These are phyloP conservation scores for Chloebia gouldiae DNA, from an alignment of 2,113 vertebrate genomes.

Conservation along the genomic window DNA sequence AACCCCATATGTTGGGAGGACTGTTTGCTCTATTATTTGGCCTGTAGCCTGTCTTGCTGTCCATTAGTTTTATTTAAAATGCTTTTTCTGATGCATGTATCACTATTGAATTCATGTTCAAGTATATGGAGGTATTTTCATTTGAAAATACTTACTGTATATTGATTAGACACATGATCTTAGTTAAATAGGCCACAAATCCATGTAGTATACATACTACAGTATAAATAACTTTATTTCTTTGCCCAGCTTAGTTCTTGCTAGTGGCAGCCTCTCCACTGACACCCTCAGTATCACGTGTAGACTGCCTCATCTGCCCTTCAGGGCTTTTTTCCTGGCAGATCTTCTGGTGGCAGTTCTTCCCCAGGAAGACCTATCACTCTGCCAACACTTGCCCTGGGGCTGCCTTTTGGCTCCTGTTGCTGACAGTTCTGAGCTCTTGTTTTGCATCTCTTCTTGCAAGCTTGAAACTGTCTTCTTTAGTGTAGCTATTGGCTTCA, in stretches of 20 bases:
- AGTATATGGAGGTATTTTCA: neutral
- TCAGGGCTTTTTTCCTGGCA: neutral
- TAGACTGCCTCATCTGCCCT: neutral
- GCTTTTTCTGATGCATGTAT: neutral
- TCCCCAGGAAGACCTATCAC: neutral
- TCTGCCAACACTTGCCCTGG: neutral
- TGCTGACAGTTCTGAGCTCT: conserved; percentile 3
- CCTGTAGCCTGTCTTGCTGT: neutral
- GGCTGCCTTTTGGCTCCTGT: conserved; percentile 4
- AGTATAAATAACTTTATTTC: neutral
- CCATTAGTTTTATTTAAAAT: neutral
- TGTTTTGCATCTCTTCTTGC: neutral
- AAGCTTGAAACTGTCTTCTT: neutral
- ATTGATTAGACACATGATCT: neutral
- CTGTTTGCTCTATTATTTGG: neutral
- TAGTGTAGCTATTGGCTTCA: neutral
- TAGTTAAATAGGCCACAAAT: neutral
- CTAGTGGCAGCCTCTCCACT: neutral
- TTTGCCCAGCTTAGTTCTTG: neutral
- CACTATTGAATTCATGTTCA: neutral
- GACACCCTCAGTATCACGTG: neutral
- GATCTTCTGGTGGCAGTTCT: neutral
- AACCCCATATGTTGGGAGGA: neutral
- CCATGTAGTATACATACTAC: neutral
- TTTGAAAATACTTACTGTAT: neutral